Base-by-base conservation (phyloP, 2,113 vertebrate species). In the Terrapene triunguis region DNA sequence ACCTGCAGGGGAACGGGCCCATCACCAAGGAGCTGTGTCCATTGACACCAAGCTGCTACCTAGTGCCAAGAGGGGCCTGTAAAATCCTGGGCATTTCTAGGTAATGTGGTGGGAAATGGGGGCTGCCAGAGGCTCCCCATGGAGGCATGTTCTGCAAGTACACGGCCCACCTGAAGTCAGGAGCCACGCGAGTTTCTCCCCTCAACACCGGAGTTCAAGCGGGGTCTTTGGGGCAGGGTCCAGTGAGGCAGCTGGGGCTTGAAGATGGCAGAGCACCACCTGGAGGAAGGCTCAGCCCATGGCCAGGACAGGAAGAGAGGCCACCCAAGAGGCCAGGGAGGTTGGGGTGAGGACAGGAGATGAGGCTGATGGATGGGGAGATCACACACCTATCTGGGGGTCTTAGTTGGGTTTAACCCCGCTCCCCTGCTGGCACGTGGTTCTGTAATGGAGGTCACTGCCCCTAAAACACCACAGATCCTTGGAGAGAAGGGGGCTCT, bases 1-100 rank as follows among this genome's bases (percentile, higher is more conserved):
- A 99, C 94, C 99, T 99, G 97, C 38, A 17, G 55, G 82, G 62
- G 84, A 44, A 0, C 3, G 0, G 48, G 14, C 6, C 24, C 72
- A 27, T 9, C 38, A 7, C 7, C n/a, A 48, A n/a, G 59, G 21
- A 0, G 16, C 17, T 1, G 4, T 1, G 42, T 4, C 69, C 14
- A 3, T 1, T 4, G 21, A 0, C 24, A n/a, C 74, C 25, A 10
- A 27, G n/a, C 22, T 22, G 38, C 17, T 35, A 38, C 8, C 9
- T 42, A 19, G 50, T 1, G 32, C 54, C 44, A 80, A 1, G 0
- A 5, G 17, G 6, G 16, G 1, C 17, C 38, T 13, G 13, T 65
- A 81, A 13, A 38, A 38, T 21, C 21, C n/a, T 22, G 0, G 21
- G 10, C 57, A 17, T 42, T 12, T 38, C n/a, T 4, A 22, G 13